Percentiles rank a stretch among this genome's conserved stretches.
These are phyloP conservation scores for Dasypolia templi DNA, from an alignment of 2,888 invertebrate genomes.

Conservation along the genomic window DNA sequence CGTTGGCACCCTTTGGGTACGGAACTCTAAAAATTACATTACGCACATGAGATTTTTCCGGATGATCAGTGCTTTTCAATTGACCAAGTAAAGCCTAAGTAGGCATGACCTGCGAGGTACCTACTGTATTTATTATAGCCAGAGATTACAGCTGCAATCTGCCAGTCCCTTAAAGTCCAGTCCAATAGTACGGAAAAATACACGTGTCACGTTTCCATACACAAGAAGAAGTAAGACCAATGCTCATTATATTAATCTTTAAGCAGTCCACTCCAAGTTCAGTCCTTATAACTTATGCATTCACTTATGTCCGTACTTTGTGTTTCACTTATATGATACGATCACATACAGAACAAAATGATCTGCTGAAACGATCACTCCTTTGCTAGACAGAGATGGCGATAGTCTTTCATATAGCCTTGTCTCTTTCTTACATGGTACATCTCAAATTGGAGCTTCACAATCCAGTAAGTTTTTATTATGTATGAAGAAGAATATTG, in stretches of 20 bases:
- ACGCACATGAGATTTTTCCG: not conserved
- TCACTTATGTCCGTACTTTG: slow-evolving; percentile 48
- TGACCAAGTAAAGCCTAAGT: not conserved
- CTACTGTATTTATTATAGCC: not conserved
- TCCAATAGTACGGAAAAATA: not conserved
- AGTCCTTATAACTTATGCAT: slow-evolving; percentile 59
- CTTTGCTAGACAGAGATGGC: slow-evolving; percentile 19
- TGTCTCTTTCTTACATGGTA: slow-evolving; percentile 31
- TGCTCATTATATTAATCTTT: slow-evolving; percentile 50
- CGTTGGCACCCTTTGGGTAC: too few species aligned
- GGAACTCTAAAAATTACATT: too few species aligned
- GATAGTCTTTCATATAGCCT: too few species aligned
- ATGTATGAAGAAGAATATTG: slow-evolving; percentile 61
- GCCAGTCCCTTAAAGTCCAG: not conserved
- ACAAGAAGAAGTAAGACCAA: not conserved
- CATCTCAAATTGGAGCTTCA: slow-evolving; percentile 35
- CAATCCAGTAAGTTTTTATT: slow-evolving; percentile 63
- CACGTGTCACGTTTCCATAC: not conserved
- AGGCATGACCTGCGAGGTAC: not conserved
- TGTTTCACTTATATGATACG: slow-evolving; percentile 42
- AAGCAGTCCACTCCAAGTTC: slow-evolving; percentile 42
- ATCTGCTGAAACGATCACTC: slow-evolving; percentile 38
- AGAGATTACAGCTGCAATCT: not conserved
- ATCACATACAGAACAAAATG: slow-evolving; percentile 44
- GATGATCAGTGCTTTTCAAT: not conserved